Evolutionary conservation across 2,113 vertebrate species (phyloP).

Genomic region (Pseudonaja textilis): DNA sequence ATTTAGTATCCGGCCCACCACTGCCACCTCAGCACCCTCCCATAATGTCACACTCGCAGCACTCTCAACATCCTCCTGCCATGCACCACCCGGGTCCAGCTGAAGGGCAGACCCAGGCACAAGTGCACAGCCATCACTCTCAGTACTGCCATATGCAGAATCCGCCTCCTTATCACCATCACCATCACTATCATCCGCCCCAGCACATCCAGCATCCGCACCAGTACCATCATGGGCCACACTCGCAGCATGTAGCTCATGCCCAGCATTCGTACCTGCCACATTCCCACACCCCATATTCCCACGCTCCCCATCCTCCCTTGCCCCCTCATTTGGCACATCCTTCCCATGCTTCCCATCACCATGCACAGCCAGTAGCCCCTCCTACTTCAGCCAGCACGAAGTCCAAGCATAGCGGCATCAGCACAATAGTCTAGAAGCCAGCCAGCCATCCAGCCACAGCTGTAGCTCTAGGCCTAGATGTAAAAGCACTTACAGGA

Average conservation of each 20-base stretch:
- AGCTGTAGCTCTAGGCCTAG: constrained; percentile 12
- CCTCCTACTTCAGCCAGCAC: constrained; percentile 75
- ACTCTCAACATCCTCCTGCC: constrained; percentile 68
- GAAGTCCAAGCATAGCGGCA: constrained; percentile 95
- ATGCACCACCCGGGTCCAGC: constrained; percentile 76
- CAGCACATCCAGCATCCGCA: constrained; percentile 82
- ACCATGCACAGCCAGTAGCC: constrained; percentile 77
- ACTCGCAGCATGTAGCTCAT: constrained; percentile 70
- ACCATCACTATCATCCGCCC: constrained; percentile 91
- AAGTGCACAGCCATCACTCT: constrained; percentile 76
- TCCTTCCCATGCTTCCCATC: constrained; percentile 72
- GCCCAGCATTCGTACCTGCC: constrained; percentile 58
- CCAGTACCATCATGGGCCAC: constrained; percentile 75
- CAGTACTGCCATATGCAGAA: constrained; percentile 87
- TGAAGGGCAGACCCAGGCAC: constrained; percentile 72
- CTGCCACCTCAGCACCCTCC: constrained; percentile 75
- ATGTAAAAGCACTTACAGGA: constrained; percentile 46
- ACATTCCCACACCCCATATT: constrained; percentile 66
- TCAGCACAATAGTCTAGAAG: constrained; percentile 91
- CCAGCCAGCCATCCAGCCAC: rapidly evolving
- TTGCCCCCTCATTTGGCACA: constrained; percentile 65
- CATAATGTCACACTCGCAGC: constrained; percentile 72
- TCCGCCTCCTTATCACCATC: constrained; percentile 92
- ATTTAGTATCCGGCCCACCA: constrained; percentile 65
- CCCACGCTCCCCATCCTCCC: constrained; percentile 67